Conservation (phyloP, 2,888 invertebrate species). For the Rhamnusium bicolor region DNA sequence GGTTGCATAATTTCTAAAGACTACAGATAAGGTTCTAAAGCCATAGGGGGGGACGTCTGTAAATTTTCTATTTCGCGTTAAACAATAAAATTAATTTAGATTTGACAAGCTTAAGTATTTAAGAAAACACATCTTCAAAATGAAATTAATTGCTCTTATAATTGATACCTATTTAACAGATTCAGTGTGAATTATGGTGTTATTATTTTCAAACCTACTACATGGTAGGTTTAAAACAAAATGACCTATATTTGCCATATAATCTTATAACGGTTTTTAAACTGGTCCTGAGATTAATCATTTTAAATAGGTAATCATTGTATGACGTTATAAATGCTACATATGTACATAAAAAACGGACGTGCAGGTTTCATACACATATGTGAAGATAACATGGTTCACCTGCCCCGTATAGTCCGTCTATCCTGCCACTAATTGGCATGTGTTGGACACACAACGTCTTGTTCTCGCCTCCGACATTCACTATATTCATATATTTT, state of each 20-base stretch:
- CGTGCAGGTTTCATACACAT: conserved; percentile 31
- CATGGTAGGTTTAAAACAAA: neutral
- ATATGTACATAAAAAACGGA: conserved; percentile 17
- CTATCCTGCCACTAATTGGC: conserved; percentile 47
- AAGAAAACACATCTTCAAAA: too few relatives aligned
- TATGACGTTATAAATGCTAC: conserved; percentile 28
- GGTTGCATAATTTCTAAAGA: too few relatives aligned
- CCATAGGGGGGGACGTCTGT: too few relatives aligned
- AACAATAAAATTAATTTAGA: too few relatives aligned
- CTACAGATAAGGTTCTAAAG: too few relatives aligned
- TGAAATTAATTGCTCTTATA: too few relatives aligned
- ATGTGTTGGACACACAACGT: conserved; percentile 54
- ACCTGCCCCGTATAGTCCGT: conserved; percentile 41
- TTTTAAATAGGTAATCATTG: conserved; percentile 19
- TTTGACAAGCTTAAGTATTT: too few relatives aligned
- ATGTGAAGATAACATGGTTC: conserved; percentile 30
- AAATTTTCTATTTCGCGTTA: too few relatives aligned
- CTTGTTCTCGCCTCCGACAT: conserved; percentile 50
- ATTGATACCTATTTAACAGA: neutral
- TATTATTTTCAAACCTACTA: neutral
- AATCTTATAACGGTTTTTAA: neutral
- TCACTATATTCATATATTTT: conserved; percentile 23
- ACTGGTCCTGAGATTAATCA: conserved; percentile 6
- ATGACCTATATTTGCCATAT: too few relatives aligned
- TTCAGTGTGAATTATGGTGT: neutral